Evolutionary conservation across 2,113 vertebrate genomes (phyloP).

Genomic region (Phalacrocorax carbo): DNA sequence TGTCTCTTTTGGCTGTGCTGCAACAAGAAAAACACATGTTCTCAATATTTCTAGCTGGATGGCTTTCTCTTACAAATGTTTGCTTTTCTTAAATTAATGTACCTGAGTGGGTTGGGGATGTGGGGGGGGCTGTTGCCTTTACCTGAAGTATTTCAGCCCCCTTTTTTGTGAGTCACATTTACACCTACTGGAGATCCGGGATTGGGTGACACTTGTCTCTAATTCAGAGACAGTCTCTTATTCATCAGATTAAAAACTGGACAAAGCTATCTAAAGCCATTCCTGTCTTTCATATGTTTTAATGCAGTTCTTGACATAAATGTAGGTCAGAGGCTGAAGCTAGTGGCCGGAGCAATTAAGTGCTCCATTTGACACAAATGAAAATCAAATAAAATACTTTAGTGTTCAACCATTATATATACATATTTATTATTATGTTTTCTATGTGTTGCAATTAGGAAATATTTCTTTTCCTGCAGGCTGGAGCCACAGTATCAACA

Average conservation of each 20-base stretch:
- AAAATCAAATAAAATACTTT: conserved; percentile 5
- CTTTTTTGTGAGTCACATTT: neutral
- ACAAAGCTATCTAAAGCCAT: neutral
- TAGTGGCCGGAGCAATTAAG: neutral
- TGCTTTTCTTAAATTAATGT: conserved; percentile 30
- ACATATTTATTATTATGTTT: neutral
- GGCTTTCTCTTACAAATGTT: conserved; percentile 35
- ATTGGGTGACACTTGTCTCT: neutral
- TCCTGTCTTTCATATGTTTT: neutral
- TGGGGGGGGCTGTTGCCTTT: neutral
- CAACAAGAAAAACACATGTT: conserved; percentile 25
- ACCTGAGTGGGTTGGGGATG: neutral
- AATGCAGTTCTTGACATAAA: neutral
- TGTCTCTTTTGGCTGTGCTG: conserved; percentile 33
- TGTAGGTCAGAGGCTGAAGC: conserved; percentile 1
- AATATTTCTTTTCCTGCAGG: neutral
- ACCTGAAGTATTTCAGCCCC: neutral
- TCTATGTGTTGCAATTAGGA: neutral
- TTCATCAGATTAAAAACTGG: neutral
- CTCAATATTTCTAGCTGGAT: conserved; percentile 21
- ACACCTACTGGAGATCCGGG: neutral
- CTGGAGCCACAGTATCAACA: neutral
- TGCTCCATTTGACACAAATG: neutral
- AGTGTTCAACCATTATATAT: neutral
- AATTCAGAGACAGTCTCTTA: neutral